Conservation (phyloP, 2,888 invertebrate genomes). For the Heliconius cydno region DNA sequence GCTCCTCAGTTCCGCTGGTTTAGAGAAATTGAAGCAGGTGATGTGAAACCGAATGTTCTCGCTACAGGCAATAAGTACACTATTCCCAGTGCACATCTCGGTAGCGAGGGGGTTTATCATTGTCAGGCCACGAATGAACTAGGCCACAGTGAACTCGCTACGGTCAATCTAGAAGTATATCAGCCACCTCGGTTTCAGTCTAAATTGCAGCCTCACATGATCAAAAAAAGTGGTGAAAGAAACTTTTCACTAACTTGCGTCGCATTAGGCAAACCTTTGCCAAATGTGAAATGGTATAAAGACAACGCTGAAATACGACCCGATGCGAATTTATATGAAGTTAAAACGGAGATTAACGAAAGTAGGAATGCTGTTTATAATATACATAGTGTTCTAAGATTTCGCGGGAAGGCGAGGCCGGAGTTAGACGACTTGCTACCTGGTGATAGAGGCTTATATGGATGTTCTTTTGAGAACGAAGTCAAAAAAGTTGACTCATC, state of each 20-base stretch:
- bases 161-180: conserved; percentile 92
- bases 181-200: conserved; percentile 93
- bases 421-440: conserved; percentile 90
- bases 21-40: conserved; percentile 87
- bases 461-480: conserved; percentile 94
- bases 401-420: conserved; percentile 90
- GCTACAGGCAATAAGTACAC: conserved; percentile 92
- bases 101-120: conserved; percentile 94
- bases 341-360: conserved; percentile 90
- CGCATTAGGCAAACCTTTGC: conserved; percentile 94
- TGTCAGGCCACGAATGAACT: conserved; percentile 95
- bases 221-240: conserved; percentile 89
- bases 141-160: conserved; percentile 93
- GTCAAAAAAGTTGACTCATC: conserved; percentile 93
- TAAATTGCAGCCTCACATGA: conserved; percentile 92
- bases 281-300: conserved; percentile 93
- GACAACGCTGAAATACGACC: conserved; percentile 91
- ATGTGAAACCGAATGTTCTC: conserved; percentile 85
- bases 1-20: conserved; percentile 96
- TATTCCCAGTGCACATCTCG: conserved; percentile 92
- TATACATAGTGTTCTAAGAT: conserved; percentile 92
- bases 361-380: conserved; percentile 91
- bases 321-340: conserved; percentile 91
- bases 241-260: conserved; percentile 92
- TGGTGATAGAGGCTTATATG: conserved; percentile 93